These are phyloP conservation scores for Colossoma macropomum DNA, from an alignment of 2,113 vertebrate species.

Conservation along the genomic window DNA sequence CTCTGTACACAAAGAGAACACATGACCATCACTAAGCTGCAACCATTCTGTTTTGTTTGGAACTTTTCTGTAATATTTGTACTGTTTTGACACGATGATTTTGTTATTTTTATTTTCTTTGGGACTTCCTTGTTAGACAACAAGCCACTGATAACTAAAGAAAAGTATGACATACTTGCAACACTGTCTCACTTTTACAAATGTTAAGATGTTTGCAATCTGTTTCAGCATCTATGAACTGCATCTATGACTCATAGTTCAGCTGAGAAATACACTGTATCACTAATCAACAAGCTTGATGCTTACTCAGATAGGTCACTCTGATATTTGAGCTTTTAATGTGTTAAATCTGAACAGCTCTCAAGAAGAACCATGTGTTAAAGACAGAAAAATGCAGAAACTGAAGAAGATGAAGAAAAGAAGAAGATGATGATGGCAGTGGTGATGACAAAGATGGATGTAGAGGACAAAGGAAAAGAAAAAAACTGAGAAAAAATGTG, in stretches of 20 bases:
- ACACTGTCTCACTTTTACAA: neutral
- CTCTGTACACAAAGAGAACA: constrained; percentile 78
- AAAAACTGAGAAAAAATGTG: neutral
- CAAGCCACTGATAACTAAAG: no score
- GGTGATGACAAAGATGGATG: neutral
- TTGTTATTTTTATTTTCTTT: neutral
- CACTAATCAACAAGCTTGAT: no score
- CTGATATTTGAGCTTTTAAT: neutral
- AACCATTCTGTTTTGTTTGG: neutral
- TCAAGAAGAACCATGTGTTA: neutral
- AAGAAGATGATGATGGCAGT: neutral
- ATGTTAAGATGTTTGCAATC: neutral
- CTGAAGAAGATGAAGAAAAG: neutral
- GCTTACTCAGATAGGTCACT: no score
- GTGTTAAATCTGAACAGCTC: neutral
- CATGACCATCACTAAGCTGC: no score
- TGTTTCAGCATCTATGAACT: neutral
- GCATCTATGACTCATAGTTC: neutral
- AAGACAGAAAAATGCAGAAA: neutral
- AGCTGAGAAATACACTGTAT: no score
- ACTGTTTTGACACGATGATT: neutral
- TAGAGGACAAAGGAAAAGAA: neutral
- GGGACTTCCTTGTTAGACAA: no score
- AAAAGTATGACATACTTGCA: neutral
- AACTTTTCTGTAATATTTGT: neutral